Conservation (phyloP, 2,888 invertebrate genomes). For the Autographa pulchrina region DNA sequence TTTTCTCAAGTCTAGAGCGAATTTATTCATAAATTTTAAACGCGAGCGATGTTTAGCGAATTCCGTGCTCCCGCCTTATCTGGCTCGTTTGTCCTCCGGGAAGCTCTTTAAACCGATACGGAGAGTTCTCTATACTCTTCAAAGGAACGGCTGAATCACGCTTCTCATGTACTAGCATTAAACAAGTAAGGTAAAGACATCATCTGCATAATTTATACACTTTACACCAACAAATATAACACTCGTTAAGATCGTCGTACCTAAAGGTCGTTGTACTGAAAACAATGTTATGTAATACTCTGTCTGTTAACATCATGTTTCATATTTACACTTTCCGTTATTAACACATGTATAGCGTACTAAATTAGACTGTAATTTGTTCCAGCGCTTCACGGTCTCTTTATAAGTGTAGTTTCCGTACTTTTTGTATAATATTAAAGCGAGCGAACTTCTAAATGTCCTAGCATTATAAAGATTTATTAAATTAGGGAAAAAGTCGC, state of each 20-base stretch:
- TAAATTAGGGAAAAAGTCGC: background rate
- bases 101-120: slow-evolving; percentile 79
- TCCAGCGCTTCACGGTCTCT: slow-evolving; percentile 47
- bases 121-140: slow-evolving; percentile 60
- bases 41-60: slow-evolving; percentile 53
- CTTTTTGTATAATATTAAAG: slow-evolving; percentile 21
- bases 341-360: slow-evolving; percentile 35
- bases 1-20: slow-evolving; percentile 38
- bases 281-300: slow-evolving; percentile 38
- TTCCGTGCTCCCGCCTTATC: slow-evolving; percentile 77
- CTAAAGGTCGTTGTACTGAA: slow-evolving; percentile 46
- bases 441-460: slow-evolving; percentile 13
- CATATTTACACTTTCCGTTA: slow-evolving; percentile 42
- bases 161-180: slow-evolving; percentile 15
- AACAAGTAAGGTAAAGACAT: slow-evolving; percentile 28
- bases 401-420: slow-evolving; percentile 36
- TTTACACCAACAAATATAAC: slow-evolving; percentile 13
- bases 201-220: slow-evolving; percentile 13
- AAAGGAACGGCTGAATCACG: slow-evolving; percentile 57
- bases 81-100: slow-evolving; percentile 82
- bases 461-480: slow-evolving; percentile 4
- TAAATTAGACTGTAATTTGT: slow-evolving; percentile 47
- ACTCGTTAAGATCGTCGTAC: slow-evolving; percentile 41
- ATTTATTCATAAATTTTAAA: slow-evolving; percentile 48
- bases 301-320: slow-evolving; percentile 39